phyloP scores from a whole-genome alignment of 2,113 vertebrate genomes.

The Clarias gariepinus region DNA sequence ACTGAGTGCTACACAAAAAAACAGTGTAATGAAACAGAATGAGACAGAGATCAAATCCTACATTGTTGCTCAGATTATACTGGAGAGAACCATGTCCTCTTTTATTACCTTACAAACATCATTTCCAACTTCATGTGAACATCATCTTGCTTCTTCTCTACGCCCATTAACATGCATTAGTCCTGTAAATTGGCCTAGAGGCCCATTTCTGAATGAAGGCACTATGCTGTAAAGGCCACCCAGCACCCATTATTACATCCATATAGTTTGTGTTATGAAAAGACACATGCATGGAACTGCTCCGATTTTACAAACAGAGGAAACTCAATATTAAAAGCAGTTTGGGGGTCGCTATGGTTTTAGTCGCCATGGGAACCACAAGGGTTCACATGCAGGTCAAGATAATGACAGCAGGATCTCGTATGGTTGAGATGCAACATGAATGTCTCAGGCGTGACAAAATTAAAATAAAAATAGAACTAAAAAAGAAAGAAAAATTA shows the following conservation, averaged over 20 bases:
- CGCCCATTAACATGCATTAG: background rate
- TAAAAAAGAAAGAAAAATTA: background rate
- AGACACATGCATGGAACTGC: slow-evolving; percentile 14
- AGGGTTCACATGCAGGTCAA: slow-evolving; percentile 59
- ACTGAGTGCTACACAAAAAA: slow-evolving; percentile 25
- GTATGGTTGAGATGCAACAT: slow-evolving; percentile 35
- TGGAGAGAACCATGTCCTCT: slow-evolving; percentile 42
- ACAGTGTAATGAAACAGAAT: slow-evolving; percentile 27
- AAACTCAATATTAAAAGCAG: slow-evolving; percentile 10
- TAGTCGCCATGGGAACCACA: slow-evolving; percentile 49
- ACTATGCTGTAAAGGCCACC: slow-evolving; percentile 62
- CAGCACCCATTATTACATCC: slow-evolving; percentile 37
- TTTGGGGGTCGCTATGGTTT: slow-evolving; percentile 17
- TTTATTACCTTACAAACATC: slow-evolving; percentile 13
- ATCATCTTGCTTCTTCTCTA: background rate
- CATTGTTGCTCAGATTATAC: slow-evolving; percentile 49
- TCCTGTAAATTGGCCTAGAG: slow-evolving; percentile 29
- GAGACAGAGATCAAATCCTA: slow-evolving; percentile 34
- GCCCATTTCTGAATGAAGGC: slow-evolving; percentile 63
- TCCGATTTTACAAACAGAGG: background rate
- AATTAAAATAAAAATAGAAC: background rate
- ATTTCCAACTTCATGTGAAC: slow-evolving; percentile 8
- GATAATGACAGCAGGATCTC: slow-evolving; percentile 40
- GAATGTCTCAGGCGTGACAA: slow-evolving; percentile 26
- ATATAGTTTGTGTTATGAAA: slow-evolving; percentile 26